Base-by-base conservation (phyloP, 2,113 vertebrate genomes). In the Benitochromis conjunctus region DNA sequence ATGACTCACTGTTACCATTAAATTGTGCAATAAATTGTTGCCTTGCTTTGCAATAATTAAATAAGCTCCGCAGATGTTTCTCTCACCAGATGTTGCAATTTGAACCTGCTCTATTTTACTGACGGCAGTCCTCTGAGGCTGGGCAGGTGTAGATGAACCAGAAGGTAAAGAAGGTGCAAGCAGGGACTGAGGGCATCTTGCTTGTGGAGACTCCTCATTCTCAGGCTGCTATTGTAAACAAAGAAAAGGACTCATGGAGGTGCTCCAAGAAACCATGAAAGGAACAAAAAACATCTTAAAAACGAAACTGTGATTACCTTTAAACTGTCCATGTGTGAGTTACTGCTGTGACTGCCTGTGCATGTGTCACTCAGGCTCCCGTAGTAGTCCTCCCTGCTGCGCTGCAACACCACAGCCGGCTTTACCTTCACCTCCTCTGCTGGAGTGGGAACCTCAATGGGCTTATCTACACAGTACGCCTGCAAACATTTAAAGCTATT, bases 301-400 rank as follows among this genome's bases (percentile, higher is more conserved):
- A 55, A 21, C 5, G 11, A 5, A 80, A 18, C 34, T 53, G 31
- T 2, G 7, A 71, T 91, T 82, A 96, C 96, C 96, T 96, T 96
- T 84, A 95, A 92, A 83, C 92, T 94, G 83, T 96, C 95, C 96
- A 97, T 97, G 74, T 31, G 51, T 69, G 82, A 82, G 83, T 71
- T 74, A 43, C 10, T 24, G 86, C 38, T 82, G 80, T 46, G 79
- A 62, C 74, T 21, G 82, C 90, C 88, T 9, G 69, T 85, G 84
- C 89, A 89, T 55, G 89, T 56, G 85, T 87, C 90, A 66, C 92
- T 96, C 81, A 97, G 94, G 79, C 93, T 62, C 57, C 90, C 89
- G 94, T 97, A 97, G 92, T 96, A 97, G 86, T 93, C 96, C 41
- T 90, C 90, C 36, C 82, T 82, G 86, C 87, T 91, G 78, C 58